phyloP scores from a whole-genome alignment of 2,888 invertebrate species.

The Ommatoiulus sabulosus region DNA sequence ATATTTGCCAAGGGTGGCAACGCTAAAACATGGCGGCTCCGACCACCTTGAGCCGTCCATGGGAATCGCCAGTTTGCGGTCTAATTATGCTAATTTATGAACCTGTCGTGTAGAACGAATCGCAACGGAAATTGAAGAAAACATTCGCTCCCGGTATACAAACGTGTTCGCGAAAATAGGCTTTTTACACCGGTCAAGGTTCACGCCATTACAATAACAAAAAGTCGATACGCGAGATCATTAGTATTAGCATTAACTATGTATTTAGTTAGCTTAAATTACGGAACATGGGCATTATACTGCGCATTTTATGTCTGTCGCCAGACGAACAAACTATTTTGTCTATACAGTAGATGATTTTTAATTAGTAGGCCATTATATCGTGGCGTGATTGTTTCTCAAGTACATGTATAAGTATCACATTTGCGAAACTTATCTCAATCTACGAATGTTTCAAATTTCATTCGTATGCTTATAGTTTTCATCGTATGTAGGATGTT shows the following conservation, averaged over 20 bases:
- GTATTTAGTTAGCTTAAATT: not conserved
- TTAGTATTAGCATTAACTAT: not conserved
- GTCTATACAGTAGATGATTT: too few relatives aligned
- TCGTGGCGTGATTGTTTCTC: too few relatives aligned
- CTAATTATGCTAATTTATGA: not conserved
- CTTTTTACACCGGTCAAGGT: not conserved
- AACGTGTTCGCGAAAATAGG: not conserved
- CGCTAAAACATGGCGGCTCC: not conserved
- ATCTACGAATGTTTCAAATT: too few relatives aligned
- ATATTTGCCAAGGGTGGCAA: not conserved
- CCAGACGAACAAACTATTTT: too few relatives aligned
- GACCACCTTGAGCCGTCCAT: not conserved
- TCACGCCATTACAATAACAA: not conserved
- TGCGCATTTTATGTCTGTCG: too few relatives aligned
- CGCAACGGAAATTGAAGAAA: not conserved
- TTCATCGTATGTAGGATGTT: too few relatives aligned
- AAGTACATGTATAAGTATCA: too few relatives aligned
- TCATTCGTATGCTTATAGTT: too few relatives aligned
- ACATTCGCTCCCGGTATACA: not conserved
- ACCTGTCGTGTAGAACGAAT: not conserved
- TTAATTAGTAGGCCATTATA: too few relatives aligned
- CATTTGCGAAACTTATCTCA: too few relatives aligned
- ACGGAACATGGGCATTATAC: too few relatives aligned
- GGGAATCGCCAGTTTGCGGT: not conserved
- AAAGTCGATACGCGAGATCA: not conserved